Percentiles rank a stretch among this genome's conserved stretches.
Evolutionary conservation across 2,888 invertebrate genomes (phyloP).

Genomic region (Carabus problematicus): DNA sequence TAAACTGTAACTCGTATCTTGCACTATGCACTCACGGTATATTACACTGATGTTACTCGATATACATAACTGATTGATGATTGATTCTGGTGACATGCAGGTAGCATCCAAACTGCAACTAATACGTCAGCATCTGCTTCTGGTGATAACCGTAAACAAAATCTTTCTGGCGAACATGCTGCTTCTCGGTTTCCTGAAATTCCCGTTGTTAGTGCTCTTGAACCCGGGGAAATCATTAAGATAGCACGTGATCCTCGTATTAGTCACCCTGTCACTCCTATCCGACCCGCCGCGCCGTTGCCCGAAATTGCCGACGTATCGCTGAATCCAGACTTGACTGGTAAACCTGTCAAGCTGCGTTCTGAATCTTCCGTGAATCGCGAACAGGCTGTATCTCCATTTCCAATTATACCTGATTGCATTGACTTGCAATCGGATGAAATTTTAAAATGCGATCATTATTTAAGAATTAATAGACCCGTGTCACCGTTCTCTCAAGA

Average conservation of each 20-base stretch:
- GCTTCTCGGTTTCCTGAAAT: slow-evolving; percentile 52
- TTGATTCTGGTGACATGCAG: slow-evolving; percentile 29
- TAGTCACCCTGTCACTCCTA: slow-evolving; percentile 38
- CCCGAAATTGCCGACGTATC: slow-evolving; percentile 51
- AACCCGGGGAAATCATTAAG: slow-evolving; percentile 47
- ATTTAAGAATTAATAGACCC: slow-evolving; percentile 36
- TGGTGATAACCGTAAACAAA: slow-evolving; percentile 16
- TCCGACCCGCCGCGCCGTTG: slow-evolving; percentile 44
- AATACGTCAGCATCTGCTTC: slow-evolving; percentile 31
- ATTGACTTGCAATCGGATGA: slow-evolving; percentile 49
- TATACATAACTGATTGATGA: slow-evolving; percentile 19
- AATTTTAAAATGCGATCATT: slow-evolving; percentile 24
- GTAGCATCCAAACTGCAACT: slow-evolving; percentile 34
- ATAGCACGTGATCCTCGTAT: slow-evolving; percentile 40
- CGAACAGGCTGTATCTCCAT: slow-evolving; percentile 51
- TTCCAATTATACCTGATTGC: slow-evolving; percentile 54
- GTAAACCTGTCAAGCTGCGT: slow-evolving; percentile 47
- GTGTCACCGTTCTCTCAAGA: slow-evolving; percentile 41
- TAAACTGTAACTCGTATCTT: slow-evolving; percentile 1
- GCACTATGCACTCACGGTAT: slow-evolving; percentile 7
- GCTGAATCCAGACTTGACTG: slow-evolving; percentile 48
- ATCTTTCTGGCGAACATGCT: slow-evolving; percentile 45
- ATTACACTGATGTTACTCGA: neutral
- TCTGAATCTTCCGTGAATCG: slow-evolving; percentile 13
- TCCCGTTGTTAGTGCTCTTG: slow-evolving; percentile 50